Percentiles rank a stretch among this genome's conserved stretches.
Conservation (phyloP, 2,113 vertebrate genomes). For the Meriones unguiculatus region DNA sequence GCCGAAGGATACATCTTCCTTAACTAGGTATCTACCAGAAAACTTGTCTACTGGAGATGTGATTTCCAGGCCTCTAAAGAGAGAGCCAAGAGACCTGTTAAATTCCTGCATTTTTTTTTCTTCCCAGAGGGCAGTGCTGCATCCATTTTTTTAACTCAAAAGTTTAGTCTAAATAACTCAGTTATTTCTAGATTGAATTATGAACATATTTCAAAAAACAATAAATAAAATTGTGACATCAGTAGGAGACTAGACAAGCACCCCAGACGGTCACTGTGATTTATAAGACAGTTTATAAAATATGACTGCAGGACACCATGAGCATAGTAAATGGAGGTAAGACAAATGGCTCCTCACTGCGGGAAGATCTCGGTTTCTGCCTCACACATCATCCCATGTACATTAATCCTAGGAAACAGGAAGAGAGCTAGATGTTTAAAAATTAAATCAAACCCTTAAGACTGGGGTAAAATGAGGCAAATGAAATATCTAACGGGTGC, state of each 20-base stretch:
- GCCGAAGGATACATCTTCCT: background rate
- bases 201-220: slow-evolving; percentile 41
- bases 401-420: background rate
- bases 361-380: slow-evolving; percentile 6
- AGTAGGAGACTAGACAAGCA: background rate
- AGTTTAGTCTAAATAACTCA: slow-evolving; percentile 3
- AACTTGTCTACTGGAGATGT: background rate
- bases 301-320: background rate
- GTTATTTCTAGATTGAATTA: background rate
- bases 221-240: slow-evolving; percentile 13
- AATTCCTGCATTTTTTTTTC: background rate
- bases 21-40: background rate
- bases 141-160: slow-evolving; percentile 10
- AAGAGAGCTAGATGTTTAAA: slow-evolving; percentile 37
- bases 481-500: slow-evolving; percentile 9
- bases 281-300: background rate
- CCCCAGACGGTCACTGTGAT: background rate
- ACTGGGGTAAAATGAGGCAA: slow-evolving; percentile 23
- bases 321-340: background rate
- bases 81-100: background rate
- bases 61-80: background rate
- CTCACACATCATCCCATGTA: background rate
- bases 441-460: slow-evolving; percentile 49
- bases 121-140: background rate
- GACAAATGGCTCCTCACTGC: background rate